Percentiles rank a stretch among this genome's conserved stretches.
Evolutionary conservation across 2,113 vertebrate species (phyloP).

Genomic region (Xiphophorus maculatus): DNA sequence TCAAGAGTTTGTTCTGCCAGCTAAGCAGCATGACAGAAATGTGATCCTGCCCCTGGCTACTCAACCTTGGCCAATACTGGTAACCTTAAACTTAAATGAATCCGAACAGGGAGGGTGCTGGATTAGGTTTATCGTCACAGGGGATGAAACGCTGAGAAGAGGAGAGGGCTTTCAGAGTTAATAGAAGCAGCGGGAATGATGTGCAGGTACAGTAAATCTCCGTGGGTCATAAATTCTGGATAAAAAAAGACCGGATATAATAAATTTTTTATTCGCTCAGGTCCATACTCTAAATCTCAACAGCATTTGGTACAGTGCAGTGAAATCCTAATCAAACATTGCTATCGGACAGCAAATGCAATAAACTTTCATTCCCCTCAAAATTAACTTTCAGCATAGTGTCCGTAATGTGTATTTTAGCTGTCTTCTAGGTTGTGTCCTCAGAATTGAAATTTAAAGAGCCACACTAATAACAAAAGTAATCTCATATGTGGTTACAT

Average conservation of each 20-base stretch:
- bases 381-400: neutral
- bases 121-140: slow-evolving; percentile 60
- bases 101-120: slow-evolving; percentile 30
- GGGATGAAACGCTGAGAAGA: slow-evolving; percentile 46
- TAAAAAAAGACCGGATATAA: slow-evolving; percentile 4
- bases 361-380: neutral
- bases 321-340: neutral
- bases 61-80: slow-evolving; percentile 33
- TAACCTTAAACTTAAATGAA: slow-evolving; percentile 60
- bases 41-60: slow-evolving; percentile 30
- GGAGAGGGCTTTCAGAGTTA: slow-evolving; percentile 45
- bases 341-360: neutral
- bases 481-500: too few relatives aligned
- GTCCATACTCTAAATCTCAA: neutral
- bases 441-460: neutral
- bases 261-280: neutral
- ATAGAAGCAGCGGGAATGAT: slow-evolving; percentile 42
- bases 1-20: slow-evolving; percentile 39
- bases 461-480: too few relatives aligned
- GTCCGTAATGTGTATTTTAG: neutral
- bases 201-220: slow-evolving; percentile 37
- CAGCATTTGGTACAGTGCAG: neutral
- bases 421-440: neutral
- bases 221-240: slow-evolving; percentile 9
- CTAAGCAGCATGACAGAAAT: slow-evolving; percentile 50